phyloP scores from a whole-genome alignment of 1,140 invertebrate species.

The Venustaconcha ellipsiformis region DNA sequence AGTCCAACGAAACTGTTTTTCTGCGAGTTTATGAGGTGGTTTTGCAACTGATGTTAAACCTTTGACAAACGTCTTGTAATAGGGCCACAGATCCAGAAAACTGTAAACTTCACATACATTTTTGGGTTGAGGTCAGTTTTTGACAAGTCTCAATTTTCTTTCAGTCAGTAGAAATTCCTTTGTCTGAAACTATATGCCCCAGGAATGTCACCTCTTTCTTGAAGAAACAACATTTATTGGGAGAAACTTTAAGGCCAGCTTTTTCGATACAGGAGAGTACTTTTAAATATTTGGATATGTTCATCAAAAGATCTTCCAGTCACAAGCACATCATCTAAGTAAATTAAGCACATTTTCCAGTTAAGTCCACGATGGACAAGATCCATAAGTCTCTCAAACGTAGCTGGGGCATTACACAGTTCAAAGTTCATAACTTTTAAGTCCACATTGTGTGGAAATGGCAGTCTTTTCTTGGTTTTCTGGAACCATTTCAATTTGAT shows the following conservation, averaged over 20 bases:
- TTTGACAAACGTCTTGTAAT: no score
- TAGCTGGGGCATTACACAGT: no score
- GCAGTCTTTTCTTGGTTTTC: no score
- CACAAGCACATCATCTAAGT: conserved; percentile 12
- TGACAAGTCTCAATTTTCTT: conserved; percentile 29
- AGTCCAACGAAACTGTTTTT: no score
- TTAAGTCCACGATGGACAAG: not conserved
- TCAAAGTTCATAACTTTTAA: conserved; percentile 39
- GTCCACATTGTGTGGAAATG: not conserved
- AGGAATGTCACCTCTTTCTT: conserved; percentile 23
- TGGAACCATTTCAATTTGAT: not conserved
- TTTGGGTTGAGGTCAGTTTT: no score
- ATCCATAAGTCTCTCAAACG: conserved; percentile 4
- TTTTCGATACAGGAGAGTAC: conserved; percentile 18
- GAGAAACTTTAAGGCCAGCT: conserved; percentile 27
- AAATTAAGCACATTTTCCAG: conserved; percentile 6
- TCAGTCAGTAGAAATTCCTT: conserved; percentile 29
- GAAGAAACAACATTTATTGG: conserved; percentile 34
- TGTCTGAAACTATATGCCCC: conserved; percentile 18
- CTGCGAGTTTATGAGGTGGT: no score
- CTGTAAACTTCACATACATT: no score
- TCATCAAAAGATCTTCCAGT: not conserved
- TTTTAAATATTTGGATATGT: conserved; percentile 12
- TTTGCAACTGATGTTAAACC: no score
- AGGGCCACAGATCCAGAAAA: no score